These are phyloP conservation scores for Schizothorax lantsangensis DNA, from an alignment of 2,797 vertebrate genomes.

Conservation along the genomic window DNA sequence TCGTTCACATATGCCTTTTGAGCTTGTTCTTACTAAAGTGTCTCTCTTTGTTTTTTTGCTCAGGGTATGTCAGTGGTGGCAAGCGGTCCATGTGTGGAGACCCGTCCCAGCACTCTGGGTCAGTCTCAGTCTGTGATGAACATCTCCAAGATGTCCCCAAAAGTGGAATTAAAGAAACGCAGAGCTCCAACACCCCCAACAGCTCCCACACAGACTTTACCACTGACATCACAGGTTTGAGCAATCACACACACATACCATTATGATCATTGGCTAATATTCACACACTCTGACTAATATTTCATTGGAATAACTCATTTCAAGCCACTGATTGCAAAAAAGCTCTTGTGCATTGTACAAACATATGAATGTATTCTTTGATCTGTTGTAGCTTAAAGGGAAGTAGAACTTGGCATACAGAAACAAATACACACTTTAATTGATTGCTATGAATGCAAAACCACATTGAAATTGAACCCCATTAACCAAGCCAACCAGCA, in stretches of 20 bases:
- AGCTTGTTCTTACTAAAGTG: neutral
- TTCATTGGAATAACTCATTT: neutral
- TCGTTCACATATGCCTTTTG: neutral
- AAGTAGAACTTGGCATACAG: neutral
- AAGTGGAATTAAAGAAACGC: conserved; percentile 87
- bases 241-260: neutral
- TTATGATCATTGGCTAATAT: neutral
- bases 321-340: neutral
- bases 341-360: neutral
- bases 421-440: neutral
- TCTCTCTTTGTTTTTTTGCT: neutral
- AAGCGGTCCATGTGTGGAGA: conserved; percentile 74
- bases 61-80: conserved; percentile 83
- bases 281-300: neutral
- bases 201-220: conserved; percentile 48
- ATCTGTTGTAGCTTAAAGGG: neutral
- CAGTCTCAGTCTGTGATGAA: conserved; percentile 88
- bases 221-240: conserved; percentile 78
- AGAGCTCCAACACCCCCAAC: conserved; percentile 87
- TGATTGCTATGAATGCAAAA: neutral
- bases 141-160: conserved; percentile 82
- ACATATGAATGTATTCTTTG: neutral
- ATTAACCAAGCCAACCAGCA: neutral
- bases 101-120: conserved; percentile 79
- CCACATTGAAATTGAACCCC: neutral